Evolutionary conservation across 2,797 vertebrate species (phyloP).

Genomic region (Tokudaia tokunoshimensis): DNA sequence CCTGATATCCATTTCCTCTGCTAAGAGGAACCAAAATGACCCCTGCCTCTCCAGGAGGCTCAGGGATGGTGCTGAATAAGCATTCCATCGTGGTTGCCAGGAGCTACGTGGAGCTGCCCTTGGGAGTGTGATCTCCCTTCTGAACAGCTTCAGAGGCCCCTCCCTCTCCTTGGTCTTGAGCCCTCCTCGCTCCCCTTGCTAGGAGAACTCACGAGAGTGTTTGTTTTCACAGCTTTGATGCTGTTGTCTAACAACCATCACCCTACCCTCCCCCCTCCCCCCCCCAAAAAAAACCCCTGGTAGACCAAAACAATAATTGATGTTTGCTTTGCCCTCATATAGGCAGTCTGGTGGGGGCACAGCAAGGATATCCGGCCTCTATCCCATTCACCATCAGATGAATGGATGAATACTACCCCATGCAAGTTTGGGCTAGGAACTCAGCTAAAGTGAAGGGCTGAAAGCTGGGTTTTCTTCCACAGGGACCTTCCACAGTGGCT

Average conservation of each 20-base stretch:
- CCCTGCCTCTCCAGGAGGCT: neutral
- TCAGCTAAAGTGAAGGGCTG: neutral
- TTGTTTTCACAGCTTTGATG: neutral
- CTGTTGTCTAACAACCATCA: neutral
- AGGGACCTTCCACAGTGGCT: neutral
- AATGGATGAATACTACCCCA: neutral
- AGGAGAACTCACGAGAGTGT: neutral
- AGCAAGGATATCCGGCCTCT: neutral
- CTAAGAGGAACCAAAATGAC: neutral
- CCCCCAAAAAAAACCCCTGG: neutral
- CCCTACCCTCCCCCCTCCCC: too few relatives aligned
- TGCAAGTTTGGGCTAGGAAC: neutral
- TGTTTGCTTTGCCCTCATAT: neutral
- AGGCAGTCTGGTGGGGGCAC: neutral
- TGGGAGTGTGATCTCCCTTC: neutral
- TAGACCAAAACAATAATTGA: neutral
- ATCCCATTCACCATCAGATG: neutral
- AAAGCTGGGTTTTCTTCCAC: neutral
- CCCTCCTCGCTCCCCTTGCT: neutral
- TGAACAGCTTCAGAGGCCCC: neutral
- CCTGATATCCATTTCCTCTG: neutral
- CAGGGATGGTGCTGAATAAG: neutral
- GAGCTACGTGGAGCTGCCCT: neutral
- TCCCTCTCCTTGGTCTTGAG: neutral
- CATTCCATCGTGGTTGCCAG: neutral